Evolutionary conservation across 2,113 vertebrate genomes (phyloP).

Genomic region (Quiscalus mexicanus): DNA sequence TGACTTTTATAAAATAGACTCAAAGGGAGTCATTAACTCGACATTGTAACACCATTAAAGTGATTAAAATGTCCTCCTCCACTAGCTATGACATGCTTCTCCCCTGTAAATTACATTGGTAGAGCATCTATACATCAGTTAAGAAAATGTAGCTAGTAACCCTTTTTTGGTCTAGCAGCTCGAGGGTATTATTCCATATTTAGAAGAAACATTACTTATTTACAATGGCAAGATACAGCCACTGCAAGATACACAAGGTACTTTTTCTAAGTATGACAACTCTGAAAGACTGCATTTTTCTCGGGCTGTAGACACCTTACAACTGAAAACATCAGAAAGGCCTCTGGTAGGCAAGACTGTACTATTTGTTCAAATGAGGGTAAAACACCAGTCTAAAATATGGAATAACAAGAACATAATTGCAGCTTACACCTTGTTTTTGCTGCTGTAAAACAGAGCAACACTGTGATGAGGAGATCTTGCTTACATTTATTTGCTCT

Average conservation of each 20-base stretch:
- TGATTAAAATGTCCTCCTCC: conserved; percentile 73
- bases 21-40: conserved; percentile 67
- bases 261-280: not conserved
- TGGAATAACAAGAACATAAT: not conserved
- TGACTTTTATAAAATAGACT: conserved; percentile 16
- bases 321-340: not conserved
- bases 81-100: conserved; percentile 65
- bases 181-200: not conserved
- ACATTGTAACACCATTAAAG: conserved; percentile 62
- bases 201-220: not conserved
- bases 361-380: not conserved
- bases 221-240: not conserved
- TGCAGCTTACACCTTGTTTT: not conserved
- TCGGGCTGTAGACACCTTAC: not conserved
- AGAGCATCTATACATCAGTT: conserved; percentile 47
- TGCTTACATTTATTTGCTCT: not conserved
- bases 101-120: conserved; percentile 64
- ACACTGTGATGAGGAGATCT: not conserved
- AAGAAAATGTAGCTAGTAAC: conserved; percentile 57
- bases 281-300: not conserved
- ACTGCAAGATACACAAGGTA: no score
- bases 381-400: not conserved
- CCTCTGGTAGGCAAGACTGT: not conserved
- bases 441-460: not conserved
- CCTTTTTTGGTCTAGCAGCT: conserved; percentile 1